Evolutionary conservation across 1,140 invertebrate species (phyloP).

Genomic region (Drosophila dunni): DNA sequence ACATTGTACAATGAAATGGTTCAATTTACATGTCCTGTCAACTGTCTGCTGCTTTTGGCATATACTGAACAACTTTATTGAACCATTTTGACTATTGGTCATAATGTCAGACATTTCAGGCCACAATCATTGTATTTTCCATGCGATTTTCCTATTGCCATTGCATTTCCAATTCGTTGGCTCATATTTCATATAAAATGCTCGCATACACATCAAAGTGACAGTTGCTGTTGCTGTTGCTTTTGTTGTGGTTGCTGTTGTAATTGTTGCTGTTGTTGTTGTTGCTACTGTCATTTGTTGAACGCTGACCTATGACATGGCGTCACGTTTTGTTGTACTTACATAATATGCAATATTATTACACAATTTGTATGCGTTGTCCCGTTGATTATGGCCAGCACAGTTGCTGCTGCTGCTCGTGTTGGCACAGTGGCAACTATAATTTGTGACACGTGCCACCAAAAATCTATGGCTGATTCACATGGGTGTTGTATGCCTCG

Average conservation of each 20-base stretch:
- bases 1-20: too few species aligned
- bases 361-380: constrained; percentile 68
- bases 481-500: constrained; percentile 7
- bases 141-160: background rate
- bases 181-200: constrained; percentile 12
- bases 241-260: background rate
- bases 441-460: constrained; percentile 71
- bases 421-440: constrained; percentile 51
- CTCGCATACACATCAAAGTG: constrained; percentile 10
- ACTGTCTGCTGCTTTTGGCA: too few species aligned
- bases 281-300: background rate
- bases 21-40: too few species aligned
- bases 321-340: constrained; percentile 54
- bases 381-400: constrained; percentile 17
- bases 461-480: constrained; percentile 55
- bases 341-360: constrained; percentile 71
- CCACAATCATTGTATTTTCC: constrained; percentile 1
- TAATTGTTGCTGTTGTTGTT: background rate
- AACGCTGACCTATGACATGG: constrained; percentile 49
- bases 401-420: constrained; percentile 24
- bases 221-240: background rate
- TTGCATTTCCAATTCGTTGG: constrained; percentile 8
- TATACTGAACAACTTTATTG: too few species aligned
- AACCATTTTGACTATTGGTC: too few species aligned
- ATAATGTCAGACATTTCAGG: too few species aligned